Base-by-base conservation (phyloP, 2,888 invertebrate species). In the Branchipolynoe longqiensis region DNA sequence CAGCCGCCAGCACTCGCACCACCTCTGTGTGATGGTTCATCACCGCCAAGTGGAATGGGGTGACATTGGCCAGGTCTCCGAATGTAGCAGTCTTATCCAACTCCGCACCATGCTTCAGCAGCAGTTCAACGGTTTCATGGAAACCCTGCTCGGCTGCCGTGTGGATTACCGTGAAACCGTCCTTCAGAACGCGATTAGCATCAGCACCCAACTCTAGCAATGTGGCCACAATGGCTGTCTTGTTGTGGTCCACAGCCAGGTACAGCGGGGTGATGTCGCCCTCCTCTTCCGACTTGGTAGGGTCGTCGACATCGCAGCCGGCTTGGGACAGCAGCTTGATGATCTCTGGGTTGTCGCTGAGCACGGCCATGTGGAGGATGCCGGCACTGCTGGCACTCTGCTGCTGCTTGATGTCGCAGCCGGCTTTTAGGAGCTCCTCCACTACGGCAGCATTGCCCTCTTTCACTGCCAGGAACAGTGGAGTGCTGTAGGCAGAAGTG, bases 201-300 rank as follows among this genome's bases (percentile, higher is more conserved):
- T 88, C 87, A 48, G 85, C 85, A 2, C 88, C 88, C 0, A 86
- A 69, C 33, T 88, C 86, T 18, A 88, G n/a, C 28, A 88, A 74
- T 1, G 84, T 69, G 54, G 83, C 48, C 0, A 86, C 85, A 31
- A 88, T 86, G 54, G 87, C 82, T 48, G 58, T n/a, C 36, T 69
- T 54, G 6, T 85, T 86, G 40, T 85, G 56, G 69, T 89, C 88
- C 25, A 89, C 87, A 22, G 89, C 88, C 25, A 89, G 59, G 64
- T 89, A 89, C n/a, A 88, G 62, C 14, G 88, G 88, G 8, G 89
- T 89, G 31, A 88, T 87, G 33, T 82, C 78, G 4, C 88, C 88
- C 28, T 86, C 82, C 81, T 87, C 87, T 36, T 88, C 86, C 1
- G 87, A 85, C 41, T 62, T 54, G 36, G 87, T 73, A n/a, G 86